phyloP scores from a whole-genome alignment of 2,113 vertebrate species.

The Crotophaga sulcirostris region DNA sequence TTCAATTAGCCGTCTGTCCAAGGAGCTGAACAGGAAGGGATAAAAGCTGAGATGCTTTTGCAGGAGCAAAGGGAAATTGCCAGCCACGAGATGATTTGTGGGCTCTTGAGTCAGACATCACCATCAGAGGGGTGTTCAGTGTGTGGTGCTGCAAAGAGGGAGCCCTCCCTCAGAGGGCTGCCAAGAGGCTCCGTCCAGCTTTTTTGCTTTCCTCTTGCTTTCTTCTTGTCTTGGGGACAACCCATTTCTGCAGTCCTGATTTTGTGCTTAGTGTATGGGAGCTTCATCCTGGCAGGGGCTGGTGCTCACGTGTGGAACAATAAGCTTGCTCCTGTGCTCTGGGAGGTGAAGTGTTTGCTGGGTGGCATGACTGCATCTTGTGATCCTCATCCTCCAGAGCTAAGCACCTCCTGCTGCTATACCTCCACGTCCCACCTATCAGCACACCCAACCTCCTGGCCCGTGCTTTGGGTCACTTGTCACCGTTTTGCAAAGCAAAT shows the following conservation, averaged over 20 bases:
- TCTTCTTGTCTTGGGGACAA: neutral
- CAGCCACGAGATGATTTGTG: neutral
- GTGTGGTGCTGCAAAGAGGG: neutral
- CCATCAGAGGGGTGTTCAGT: neutral
- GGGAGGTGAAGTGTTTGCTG: neutral
- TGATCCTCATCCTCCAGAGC: neutral
- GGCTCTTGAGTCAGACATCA: neutral
- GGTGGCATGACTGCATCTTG: neutral
- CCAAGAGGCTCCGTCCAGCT: neutral
- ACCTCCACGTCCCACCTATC: neutral
- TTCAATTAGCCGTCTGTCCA: constrained; percentile 1
- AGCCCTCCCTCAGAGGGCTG: neutral
- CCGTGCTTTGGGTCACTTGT: neutral
- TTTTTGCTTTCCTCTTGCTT: neutral
- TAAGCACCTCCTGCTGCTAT: neutral
- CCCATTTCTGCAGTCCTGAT: neutral
- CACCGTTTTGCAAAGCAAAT: neutral
- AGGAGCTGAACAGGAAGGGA: constrained; percentile 15
- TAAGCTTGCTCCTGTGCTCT: rapidly evolving
- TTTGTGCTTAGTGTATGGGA: neutral
- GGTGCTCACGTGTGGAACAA: neutral
- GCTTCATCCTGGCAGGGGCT: neutral
- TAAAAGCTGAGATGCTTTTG: constrained; percentile 11
- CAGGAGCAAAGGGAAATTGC: neutral
- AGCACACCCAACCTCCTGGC: neutral